Base-by-base conservation (phyloP, 2,888 invertebrate species). In the Aleiodes alternator region DNA sequence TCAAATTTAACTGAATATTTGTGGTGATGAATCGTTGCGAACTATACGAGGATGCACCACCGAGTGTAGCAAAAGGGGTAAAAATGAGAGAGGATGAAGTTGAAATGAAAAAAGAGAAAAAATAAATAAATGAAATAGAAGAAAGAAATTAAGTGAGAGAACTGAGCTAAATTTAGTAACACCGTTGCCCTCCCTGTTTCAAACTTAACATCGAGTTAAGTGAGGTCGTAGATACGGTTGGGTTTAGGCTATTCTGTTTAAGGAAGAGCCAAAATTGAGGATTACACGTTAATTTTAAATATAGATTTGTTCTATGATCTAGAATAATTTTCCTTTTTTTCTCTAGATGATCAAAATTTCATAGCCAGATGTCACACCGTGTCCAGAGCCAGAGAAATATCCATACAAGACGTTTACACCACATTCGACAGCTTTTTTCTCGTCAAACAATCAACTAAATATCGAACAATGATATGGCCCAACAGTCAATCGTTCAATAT, bases 331-430 rank as follows among this genome's bases (percentile, higher is more conserved):
- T 64, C 16, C 4, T n/a, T 6, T 14, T 43, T 64, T 64, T 11
- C 23, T 66, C 48, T 31, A 31, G 16, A 43, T 23, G 31, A 51
- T 11, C 14, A 43, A 23, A 66, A 56, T 51, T 72, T 75, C 82
- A 81, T 73, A 82, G 82, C 82, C 84, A 83, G 72, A 84, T 80
- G 76, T 85, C 85, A 72, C 85, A 84, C 72, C 84, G 79, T 72
- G 84, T 85, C 85, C 86, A 86, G 66, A 85, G 82, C 84, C 86
- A 86, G 53, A 83, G 81, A 79, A 86, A 85, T 72, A 86, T 82
- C 83, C 86, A 86, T 66, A 84, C 82, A 73, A 84, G 69, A 69
- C 84, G 80, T 80, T 85, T 85, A 79, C 82, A 84, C 84, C 86
- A 85, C 84, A 86, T 85, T 82, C 84, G 84, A 76, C 75, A 68